A percentile compares a stretch with the other conserved stretches of the same genome.
These are phyloP conservation scores for Carollia perspicillata DNA, from an alignment of 2,113 vertebrate genomes.

Conservation along the genomic window DNA sequence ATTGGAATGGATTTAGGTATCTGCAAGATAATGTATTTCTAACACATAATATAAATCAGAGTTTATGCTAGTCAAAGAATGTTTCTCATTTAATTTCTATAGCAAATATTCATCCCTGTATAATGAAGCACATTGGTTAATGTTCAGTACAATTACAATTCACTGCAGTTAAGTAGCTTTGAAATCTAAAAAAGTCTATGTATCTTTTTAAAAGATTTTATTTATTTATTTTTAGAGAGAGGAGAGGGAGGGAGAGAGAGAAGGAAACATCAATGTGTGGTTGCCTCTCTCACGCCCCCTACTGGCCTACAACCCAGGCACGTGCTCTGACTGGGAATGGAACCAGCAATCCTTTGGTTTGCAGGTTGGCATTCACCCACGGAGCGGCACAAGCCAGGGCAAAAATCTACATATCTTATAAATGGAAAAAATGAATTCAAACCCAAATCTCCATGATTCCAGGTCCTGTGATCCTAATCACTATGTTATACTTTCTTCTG, in stretches of 20 bases:
- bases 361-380: too few species aligned
- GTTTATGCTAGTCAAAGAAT: not conserved
- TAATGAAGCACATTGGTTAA: not conserved
- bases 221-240: too few species aligned
- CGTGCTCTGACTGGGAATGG: too few species aligned
- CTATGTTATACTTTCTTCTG: not conserved
- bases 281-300: too few species aligned
- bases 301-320: too few species aligned
- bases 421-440: not conserved
- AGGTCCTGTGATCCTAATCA: not conserved
- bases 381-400: too few species aligned
- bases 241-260: too few species aligned
- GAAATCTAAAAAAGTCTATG: not conserved
- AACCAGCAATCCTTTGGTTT: too few species aligned
- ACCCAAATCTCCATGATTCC: not conserved
- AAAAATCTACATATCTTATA: not conserved
- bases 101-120: not conserved
- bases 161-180: not conserved
- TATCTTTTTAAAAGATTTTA: not conserved
- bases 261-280: too few species aligned
- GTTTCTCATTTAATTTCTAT: not conserved
- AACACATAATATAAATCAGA: not conserved
- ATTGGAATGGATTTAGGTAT: not conserved
- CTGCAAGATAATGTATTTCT: not conserved
- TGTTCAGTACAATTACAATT: not conserved